Percentiles rank a stretch among this genome's conserved stretches.
These are phyloP conservation scores for Gibbula magus DNA, from an alignment of 2,888 invertebrate species.

Conservation along the genomic window DNA sequence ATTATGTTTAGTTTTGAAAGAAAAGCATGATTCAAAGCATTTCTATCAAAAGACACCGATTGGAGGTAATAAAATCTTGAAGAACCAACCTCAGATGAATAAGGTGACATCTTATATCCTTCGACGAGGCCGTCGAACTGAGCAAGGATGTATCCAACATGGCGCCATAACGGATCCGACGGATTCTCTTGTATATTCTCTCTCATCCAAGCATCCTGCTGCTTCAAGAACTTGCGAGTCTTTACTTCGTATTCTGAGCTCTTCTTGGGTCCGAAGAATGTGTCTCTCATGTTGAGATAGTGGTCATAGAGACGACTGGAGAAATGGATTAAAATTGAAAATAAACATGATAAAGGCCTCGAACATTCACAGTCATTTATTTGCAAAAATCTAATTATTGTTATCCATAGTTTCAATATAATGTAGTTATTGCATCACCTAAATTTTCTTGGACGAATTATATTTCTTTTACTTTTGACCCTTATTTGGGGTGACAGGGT, in stretches of 20 bases:
- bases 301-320: constrained; percentile 68
- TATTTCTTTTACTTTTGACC: too few species aligned
- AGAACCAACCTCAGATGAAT: not conserved
- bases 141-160: constrained; percentile 62
- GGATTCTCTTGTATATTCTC: constrained; percentile 50
- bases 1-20: too few species aligned
- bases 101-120: constrained; percentile 55
- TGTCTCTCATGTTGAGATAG: constrained; percentile 60
- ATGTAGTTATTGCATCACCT: too few species aligned
- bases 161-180: constrained; percentile 65
- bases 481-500: too few species aligned
- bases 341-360: not conserved
- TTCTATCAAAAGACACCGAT: too few species aligned
- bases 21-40: too few species aligned
- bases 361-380: too few species aligned
- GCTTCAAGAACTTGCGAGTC: constrained; percentile 53
- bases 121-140: constrained; percentile 69
- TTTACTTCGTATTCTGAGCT: constrained; percentile 36
- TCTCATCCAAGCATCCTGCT: constrained; percentile 65
- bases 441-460: too few species aligned
- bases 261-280: constrained; percentile 38
- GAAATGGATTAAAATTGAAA: not conserved
- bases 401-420: too few species aligned
- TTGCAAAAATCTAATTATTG: too few species aligned
- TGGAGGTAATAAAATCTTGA: too few species aligned